These are phyloP conservation scores for Barypeithes pellucidus DNA, from an alignment of 2,888 invertebrate genomes.

Conservation along the genomic window DNA sequence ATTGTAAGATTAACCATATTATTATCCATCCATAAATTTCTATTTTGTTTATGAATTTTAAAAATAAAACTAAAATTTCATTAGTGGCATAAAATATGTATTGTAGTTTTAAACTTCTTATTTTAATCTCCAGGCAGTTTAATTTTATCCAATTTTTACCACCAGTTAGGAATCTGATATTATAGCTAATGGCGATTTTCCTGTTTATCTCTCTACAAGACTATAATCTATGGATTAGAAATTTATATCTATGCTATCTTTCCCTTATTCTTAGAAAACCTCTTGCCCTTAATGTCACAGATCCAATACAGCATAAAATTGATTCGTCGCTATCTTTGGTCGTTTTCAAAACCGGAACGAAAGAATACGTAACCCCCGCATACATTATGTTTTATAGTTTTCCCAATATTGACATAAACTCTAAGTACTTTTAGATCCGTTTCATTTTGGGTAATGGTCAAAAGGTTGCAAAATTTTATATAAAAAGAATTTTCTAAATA, in stretches of 20 bases:
- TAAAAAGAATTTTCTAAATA: neutral
- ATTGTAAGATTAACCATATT: too few species aligned
- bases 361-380: conserved; percentile 35
- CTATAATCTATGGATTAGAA: conserved; percentile 6
- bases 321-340: conserved; percentile 42
- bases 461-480: conserved; percentile 15
- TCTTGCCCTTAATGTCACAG: conserved; percentile 41
- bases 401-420: conserved; percentile 33
- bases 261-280: conserved; percentile 25
- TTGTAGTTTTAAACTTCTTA: too few species aligned
- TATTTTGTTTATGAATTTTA: too few species aligned
- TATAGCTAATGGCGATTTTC: neutral
- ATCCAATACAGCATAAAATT: conserved; percentile 50
- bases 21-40: too few species aligned
- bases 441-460: conserved; percentile 30
- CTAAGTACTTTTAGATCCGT: conserved; percentile 33
- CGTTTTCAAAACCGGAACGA: conserved; percentile 45
- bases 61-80: too few species aligned
- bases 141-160: too few species aligned
- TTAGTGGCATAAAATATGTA: too few species aligned
- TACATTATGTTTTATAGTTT: conserved; percentile 50
- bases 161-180: too few species aligned
- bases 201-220: neutral
- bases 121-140: too few species aligned
- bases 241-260: conserved; percentile 15